phyloP scores from a whole-genome alignment of 1,140 invertebrate species.

The Nomia melanderi region DNA sequence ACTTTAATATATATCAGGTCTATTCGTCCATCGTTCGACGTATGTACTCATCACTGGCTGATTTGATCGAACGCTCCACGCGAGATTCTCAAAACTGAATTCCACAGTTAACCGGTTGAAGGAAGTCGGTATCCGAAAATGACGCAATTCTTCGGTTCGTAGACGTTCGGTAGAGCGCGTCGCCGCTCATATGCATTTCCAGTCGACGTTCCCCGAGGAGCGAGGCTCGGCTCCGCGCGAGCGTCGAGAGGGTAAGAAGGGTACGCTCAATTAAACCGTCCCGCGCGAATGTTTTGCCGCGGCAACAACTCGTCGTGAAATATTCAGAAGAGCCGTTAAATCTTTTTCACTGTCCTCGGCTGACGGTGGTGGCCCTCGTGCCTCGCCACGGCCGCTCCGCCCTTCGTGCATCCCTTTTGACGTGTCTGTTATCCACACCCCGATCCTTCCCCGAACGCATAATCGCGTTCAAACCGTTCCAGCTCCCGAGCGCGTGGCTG shows the following conservation, averaged over 20 bases:
- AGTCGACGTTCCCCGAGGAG: conserved; percentile 15
- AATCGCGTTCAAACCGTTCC: conserved; percentile 11
- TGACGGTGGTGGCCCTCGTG: no score
- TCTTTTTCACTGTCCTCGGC: conserved; percentile 50
- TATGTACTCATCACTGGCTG: no score
- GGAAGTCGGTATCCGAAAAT: no score
- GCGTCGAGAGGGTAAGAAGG: conserved; percentile 29
- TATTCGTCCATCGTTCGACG: no score
- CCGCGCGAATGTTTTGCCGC: conserved; percentile 48
- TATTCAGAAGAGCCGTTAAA: conserved; percentile 60
- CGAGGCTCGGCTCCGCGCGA: no score
- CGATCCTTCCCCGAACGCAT: conserved; percentile 3
- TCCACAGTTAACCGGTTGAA: no score
- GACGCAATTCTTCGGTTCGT: conserved; percentile 7
- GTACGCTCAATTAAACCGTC: conserved; percentile 60
- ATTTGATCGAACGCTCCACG: no score
- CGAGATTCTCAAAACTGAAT: no score
- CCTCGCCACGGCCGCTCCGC: not conserved
- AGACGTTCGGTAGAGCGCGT: not conserved
- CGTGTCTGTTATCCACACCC: not conserved
- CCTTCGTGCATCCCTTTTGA: not conserved
- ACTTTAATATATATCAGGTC: no score
- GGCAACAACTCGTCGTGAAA: conserved; percentile 48
- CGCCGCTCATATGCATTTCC: conserved; percentile 39
- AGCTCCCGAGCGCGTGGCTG: conserved; percentile 5